Base-by-base conservation (phyloP, 1,140 invertebrate species). In the Drosophila oshimai region DNA sequence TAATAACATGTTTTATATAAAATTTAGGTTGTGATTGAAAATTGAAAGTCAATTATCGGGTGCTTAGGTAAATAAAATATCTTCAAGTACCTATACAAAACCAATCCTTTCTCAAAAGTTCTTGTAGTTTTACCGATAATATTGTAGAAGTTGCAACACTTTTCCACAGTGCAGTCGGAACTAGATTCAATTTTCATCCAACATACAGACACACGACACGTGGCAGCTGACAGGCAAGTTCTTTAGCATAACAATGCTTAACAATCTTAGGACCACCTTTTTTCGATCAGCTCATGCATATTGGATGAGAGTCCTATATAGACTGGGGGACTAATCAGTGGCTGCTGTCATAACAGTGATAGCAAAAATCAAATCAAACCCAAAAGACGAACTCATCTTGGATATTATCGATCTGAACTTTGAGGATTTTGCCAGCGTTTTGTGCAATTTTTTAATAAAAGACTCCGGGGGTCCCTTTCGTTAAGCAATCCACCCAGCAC, bases 221-320 rank as follows among this genome's bases (percentile, higher is more conserved):
- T 86, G 80, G 81, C 80, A 69, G 79, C 47, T 80, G 80, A 87
- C 80, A 87, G 79, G 58, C 49, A 65, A 81, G 36, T 67, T 76
- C 81, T 73, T 81, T 86, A 81, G 81, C 80, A 86, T 86, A 81
- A 86, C 81, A 86, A 81, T 67, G 68, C 42, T n/a, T n/a, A n/a
- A n/a, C 36, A 26, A 20, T 42, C 71, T 54, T 51, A 46, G 50
- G 44, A 17, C 70, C 80, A 75, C 67, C 80, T 86, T 84, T 83
- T 51, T 67, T 22, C 62, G 55, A 57, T 61, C 74, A 58, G 58
- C 75, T 84, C 75, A 86, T 84, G 80, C 80, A 84, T 87, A 80
- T 80, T 79, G 72, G 55, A 84, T 86, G 80, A 84, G 60, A 41
- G 39, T 50, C 39, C 41, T 53, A 33, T 18, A 53, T 57, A n/a